Conservation (phyloP, 2,797 vertebrate genomes). For the Cyclura pinguis region DNA sequence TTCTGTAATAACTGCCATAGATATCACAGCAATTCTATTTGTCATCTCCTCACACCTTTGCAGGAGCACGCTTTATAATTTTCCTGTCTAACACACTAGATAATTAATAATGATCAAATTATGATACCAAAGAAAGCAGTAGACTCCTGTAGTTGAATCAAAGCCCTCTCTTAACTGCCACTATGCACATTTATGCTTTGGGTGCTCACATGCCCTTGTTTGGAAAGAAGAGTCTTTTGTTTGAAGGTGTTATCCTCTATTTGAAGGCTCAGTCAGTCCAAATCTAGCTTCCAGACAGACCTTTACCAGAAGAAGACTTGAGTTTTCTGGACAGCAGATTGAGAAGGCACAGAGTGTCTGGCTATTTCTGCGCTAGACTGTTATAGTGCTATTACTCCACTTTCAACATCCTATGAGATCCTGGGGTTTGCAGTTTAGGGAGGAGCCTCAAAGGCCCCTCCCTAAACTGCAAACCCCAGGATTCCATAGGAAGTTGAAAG, state of each 20-base stretch:
- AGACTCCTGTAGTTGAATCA: background rate
- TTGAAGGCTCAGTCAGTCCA: background rate
- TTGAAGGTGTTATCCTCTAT: background rate
- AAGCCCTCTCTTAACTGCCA: background rate
- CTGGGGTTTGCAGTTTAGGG: too few relatives aligned
- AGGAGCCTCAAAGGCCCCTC: too few relatives aligned
- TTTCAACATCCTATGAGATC: too few relatives aligned
- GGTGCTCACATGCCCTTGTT: background rate
- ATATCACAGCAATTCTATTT: background rate
- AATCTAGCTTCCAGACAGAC: background rate
- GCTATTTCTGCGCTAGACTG: background rate
- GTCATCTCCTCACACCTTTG: background rate
- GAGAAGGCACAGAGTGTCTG: background rate
- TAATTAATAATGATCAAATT: constrained; percentile 1
- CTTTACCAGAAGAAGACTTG: background rate
- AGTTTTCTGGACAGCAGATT: background rate
- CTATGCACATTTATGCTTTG: background rate
- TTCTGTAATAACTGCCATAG: background rate
- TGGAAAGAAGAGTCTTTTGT: background rate
- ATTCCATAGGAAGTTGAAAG: background rate
- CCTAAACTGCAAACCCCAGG: background rate
- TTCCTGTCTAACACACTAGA: background rate
- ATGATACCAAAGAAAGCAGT: background rate
- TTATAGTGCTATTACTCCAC: too few relatives aligned
- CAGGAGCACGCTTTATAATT: background rate